A percentile compares a stretch with the other conserved stretches of the same genome.
These are phyloP conservation scores for Mesorhabditis belari DNA, from an alignment of 2,888 invertebrate species.

Conservation along the genomic window DNA sequence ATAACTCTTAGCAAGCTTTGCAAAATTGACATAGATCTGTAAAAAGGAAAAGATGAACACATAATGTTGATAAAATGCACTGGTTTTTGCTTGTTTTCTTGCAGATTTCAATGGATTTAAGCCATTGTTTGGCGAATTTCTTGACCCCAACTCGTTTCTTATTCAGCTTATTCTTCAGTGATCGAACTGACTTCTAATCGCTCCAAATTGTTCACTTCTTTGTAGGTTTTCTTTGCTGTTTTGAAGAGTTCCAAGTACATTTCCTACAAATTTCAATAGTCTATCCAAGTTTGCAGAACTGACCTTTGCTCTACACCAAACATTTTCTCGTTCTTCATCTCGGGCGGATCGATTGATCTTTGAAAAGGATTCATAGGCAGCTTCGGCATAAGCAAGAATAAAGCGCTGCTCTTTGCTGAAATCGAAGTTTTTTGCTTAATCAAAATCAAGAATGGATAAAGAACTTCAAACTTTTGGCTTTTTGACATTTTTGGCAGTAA, in stretches of 20 bases:
- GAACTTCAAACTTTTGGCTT: neutral
- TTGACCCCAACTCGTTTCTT: no score
- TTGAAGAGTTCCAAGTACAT: constrained; percentile 27
- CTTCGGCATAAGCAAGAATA: constrained; percentile 23
- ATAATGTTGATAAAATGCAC: no score
- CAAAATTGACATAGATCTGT: constrained; percentile 21
- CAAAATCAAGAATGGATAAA: neutral
- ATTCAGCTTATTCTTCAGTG: neutral
- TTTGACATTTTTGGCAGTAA: neutral
- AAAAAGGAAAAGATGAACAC: no score
- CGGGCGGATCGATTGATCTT: constrained; percentile 28
- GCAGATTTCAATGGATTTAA: no score
- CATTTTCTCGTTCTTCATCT: constrained; percentile 30
- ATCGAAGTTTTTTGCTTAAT: neutral
- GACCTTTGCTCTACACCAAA: constrained; percentile 31
- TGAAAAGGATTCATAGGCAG: constrained; percentile 31
- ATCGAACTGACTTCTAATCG: constrained; percentile 8
- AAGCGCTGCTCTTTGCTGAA: constrained; percentile 25
- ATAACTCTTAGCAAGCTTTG: constrained; percentile 35
- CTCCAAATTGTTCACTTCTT: constrained; percentile 26
- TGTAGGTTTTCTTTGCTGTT: constrained; percentile 27
- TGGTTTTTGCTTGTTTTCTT: no score
- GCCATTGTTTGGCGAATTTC: no score
- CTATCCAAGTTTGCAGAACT: no score
- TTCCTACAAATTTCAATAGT: no score